These are phyloP conservation scores for Silurus lanzhouensis DNA, from an alignment of 2,797 vertebrate species.

Conservation along the genomic window DNA sequence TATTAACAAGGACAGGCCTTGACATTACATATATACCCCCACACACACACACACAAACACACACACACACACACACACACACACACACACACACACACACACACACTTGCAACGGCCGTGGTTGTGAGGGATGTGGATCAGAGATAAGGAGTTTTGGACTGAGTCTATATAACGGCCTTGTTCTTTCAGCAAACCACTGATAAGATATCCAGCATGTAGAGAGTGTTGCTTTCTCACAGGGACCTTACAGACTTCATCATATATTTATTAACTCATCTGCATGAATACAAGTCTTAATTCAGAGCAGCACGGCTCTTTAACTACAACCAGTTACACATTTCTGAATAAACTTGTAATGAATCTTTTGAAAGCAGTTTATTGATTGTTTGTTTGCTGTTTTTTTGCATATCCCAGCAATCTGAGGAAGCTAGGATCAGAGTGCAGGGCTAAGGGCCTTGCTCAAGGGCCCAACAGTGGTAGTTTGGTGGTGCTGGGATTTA, in stretches of 20 bases:
- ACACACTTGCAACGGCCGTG: conserved; percentile 24
- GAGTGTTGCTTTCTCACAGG: neutral
- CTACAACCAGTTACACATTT: neutral
- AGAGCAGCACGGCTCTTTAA: neutral
- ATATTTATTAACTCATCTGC: neutral
- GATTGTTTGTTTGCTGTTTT: no score
- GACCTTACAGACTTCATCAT: neutral
- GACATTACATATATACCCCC: conserved; percentile 26
- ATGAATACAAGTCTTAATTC: neutral
- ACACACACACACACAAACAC: conserved; percentile 33
- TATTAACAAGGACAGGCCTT: conserved; percentile 35
- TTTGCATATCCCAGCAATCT: no score
- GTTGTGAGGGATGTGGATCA: conserved; percentile 27
- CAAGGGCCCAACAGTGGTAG: no score
- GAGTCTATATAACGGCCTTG: conserved; percentile 22
- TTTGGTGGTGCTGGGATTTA: no score
- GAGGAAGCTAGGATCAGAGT: no score
- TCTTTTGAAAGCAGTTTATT: neutral
- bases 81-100: conserved; percentile 29
- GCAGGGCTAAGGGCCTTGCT: no score
- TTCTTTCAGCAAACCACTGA: conserved; percentile 12
- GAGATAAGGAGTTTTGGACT: conserved; percentile 40
- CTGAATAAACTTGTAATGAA: neutral
- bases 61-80: conserved; percentile 31
- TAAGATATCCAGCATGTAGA: neutral